Evolutionary conservation across 1,140 invertebrate genomes (phyloP), one percentile per base, ranked within the genome.

Genomic region (Dufourea novaeangliae): DNA sequence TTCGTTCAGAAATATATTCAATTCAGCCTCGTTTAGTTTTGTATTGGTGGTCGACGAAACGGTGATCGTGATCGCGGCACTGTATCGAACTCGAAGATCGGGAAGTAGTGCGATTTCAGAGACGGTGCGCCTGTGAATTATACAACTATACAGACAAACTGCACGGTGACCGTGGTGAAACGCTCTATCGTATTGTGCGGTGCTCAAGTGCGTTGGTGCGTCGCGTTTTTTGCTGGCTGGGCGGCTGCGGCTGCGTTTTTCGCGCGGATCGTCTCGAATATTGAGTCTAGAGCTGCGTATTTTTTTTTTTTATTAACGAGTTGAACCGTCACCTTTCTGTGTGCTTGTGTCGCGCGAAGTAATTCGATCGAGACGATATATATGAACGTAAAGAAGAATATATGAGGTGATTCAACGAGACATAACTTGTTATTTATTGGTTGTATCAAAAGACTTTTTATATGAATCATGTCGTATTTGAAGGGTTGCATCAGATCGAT

Each of bases 201-300:
- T 86, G 84, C 83, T 85, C 77, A 80, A 86, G 84, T 86, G 84
- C 84, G 69, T 75, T 86, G 78, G 84, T 86, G 84, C 84, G 46
- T 83, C 56, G 83, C 44, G 71, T 67, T n/a, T n/a, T n/a, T n/a
- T 83, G 78, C 66, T 84, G 82, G 83, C 82, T 85, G 84, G 52
- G 83, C 83, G 52, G 63, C 70, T 57, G 69, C 66, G 50, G 83
- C 79, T 67, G 83, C 79, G 71, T 66, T 61, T n/a, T 68, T 73
- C 29, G 29, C 72, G 66, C 75, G 57, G 63, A 74, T 81, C 46
- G 39, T 85, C 41, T 41, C 52, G 61, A 62, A 68, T 82, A 74
- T 71, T 63, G 52, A 52, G 32, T 54, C 69, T 70, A 84, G 64
- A 73, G 72, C 56, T 83, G 70, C 76, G 72, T 77, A 75, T 62